These are phyloP conservation scores for Erannis defoliaria DNA, from an alignment of 2,888 invertebrate species.

Conservation along the genomic window DNA sequence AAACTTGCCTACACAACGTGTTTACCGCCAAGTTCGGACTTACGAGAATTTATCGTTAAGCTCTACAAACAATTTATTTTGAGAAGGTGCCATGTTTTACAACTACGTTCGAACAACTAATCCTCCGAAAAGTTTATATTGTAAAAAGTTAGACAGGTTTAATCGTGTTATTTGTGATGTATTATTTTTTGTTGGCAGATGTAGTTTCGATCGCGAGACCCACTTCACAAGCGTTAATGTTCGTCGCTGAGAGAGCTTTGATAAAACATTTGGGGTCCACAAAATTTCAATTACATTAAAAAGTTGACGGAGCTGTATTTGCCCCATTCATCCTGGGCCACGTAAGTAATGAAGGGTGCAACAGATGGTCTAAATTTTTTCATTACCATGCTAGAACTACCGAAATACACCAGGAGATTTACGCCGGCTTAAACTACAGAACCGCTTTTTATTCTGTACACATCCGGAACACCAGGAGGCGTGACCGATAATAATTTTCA, in stretches of 20 bases:
- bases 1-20: constrained; percentile 13
- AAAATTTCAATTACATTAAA: constrained; percentile 85
- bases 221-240: constrained; percentile 65
- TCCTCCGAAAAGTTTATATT: constrained; percentile 33
- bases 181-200: constrained; percentile 42
- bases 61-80: constrained; percentile 33
- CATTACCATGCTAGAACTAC: constrained; percentile 79
- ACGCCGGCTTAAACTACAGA: constrained; percentile 81
- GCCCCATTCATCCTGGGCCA: constrained; percentile 71
- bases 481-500: constrained; percentile 71
- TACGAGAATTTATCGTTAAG: constrained; percentile 31
- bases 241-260: constrained; percentile 67
- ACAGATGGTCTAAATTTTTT: constrained; percentile 85
- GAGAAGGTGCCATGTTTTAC: constrained; percentile 36
- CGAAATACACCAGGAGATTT: constrained; percentile 76
- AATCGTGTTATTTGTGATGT: constrained; percentile 43
- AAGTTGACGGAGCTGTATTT: constrained; percentile 75
- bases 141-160: constrained; percentile 39
- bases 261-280: constrained; percentile 80
- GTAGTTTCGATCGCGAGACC: constrained; percentile 46
- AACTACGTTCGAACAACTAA: constrained; percentile 31
- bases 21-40: constrained; percentile 31
- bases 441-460: constrained; percentile 77
- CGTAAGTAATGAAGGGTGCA: constrained; percentile 83
- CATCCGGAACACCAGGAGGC: constrained; percentile 79